These are phyloP conservation scores for Antechinus stuartii DNA, from an alignment of 2,113 vertebrate species.

Conservation along the genomic window DNA sequence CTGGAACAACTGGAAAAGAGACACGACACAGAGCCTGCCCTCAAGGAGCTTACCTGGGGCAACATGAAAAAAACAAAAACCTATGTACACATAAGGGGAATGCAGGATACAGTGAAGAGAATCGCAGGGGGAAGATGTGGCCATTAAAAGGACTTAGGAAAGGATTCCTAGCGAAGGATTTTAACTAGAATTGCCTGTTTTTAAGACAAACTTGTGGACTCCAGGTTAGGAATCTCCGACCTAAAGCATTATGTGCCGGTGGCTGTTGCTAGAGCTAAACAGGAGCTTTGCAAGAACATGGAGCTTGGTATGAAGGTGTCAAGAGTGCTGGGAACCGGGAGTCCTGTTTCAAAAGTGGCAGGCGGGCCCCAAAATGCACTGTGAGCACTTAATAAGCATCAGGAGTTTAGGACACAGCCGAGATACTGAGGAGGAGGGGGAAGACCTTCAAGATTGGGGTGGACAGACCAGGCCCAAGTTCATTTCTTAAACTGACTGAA, in stretches of 20 bases:
- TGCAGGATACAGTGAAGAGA: too few species aligned
- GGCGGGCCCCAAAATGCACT: not conserved
- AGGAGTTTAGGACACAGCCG: not conserved
- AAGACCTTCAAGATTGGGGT: slow-evolving; percentile 14
- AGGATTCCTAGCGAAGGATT: too few species aligned
- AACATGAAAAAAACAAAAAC: too few species aligned
- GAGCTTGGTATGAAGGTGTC: not conserved
- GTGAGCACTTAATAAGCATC: not conserved
- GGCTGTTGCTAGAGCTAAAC: not conserved
- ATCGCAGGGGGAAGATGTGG: too few species aligned
- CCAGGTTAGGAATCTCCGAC: not conserved
- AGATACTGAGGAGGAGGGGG: not conserved
- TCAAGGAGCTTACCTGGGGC: too few species aligned
- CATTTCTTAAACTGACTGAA: not conserved
- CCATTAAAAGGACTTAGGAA: too few species aligned
- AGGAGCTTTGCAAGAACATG: not conserved
- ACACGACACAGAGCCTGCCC: too few species aligned
- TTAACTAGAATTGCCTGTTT: too few species aligned
- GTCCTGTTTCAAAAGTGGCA: not conserved
- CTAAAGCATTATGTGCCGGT: accelerated
- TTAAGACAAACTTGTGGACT: not conserved
- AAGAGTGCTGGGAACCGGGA: not conserved
- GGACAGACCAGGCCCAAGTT: not conserved
- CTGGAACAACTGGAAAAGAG: too few species aligned
- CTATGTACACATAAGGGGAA: too few species aligned